Base-by-base conservation (phyloP, 2,888 invertebrate species). In the Campoplex capitator region DNA sequence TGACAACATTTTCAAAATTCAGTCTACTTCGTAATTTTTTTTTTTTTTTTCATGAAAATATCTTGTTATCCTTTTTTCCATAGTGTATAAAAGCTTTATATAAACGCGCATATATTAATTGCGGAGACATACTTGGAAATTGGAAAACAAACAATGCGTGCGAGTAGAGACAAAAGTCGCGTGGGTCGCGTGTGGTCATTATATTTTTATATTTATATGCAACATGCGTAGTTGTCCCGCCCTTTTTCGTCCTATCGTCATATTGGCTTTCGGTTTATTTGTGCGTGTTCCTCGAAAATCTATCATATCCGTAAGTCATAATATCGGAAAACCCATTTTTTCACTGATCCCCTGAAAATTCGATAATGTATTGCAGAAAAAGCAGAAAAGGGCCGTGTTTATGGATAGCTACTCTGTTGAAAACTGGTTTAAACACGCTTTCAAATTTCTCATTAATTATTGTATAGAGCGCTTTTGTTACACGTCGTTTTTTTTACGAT, bases 1-100 rank as follows among this genome's bases (percentile, higher is more conserved):
- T 42, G 28, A n/a, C 77, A 81, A 67, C 35, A 51, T 81, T 81
- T 87, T 82, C 58, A 84, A 82, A 87, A 78, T 82, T 74, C 42
- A 68, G 75, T 16, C 32, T 70, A 18, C 67, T 42, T 48, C 54
- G 73, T 67, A 58, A 75, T n/a, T 7, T 68, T 68, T 42, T 38
- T 38, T 32, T n/a, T 7, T 68, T 68, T 42, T 38, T 38, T 32
- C 8, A 51, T 23, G 42, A 32, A 77, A 65, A 38, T 45, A 38
- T 45, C 18, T 62, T 42, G 79, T 56, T 38, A 80, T 35, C 35
- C 23, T 2, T 58, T 11, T 58, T 28, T 58, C 6, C 35, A 9
- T 42, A 42, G 7, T 67, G 23, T 51, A 23, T 23, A 23, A 23
- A 23, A 11, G 18, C 8, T 3, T 23, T 23, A 28, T 78, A 42